Evolutionary conservation across 2,888 invertebrate species (phyloP).

Genomic region (Limnephilus marmoratus): DNA sequence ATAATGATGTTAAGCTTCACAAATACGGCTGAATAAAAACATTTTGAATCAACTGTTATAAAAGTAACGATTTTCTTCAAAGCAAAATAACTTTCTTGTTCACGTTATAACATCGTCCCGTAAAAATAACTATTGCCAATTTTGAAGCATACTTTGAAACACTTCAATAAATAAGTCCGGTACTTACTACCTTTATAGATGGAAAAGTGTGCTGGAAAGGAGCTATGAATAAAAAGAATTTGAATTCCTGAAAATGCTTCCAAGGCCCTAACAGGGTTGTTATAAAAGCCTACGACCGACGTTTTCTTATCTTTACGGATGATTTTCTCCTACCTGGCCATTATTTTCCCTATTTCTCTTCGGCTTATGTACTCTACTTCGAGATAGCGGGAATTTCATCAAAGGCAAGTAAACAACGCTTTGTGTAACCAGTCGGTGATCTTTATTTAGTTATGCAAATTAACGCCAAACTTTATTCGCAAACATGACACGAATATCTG

Average conservation of each 20-base stretch:
- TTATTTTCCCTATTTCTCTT: slow-evolving; percentile 27
- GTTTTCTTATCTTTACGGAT: slow-evolving; percentile 38
- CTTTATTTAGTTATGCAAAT: slow-evolving; percentile 56
- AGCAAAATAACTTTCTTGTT: neutral
- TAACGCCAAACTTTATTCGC: slow-evolving; percentile 41
- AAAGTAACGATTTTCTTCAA: neutral
- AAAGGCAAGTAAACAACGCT: slow-evolving; percentile 54
- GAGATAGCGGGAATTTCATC: slow-evolving; percentile 57
- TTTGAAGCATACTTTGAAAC: neutral
- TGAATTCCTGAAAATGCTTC: slow-evolving; percentile 28
- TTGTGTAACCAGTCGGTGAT: slow-evolving; percentile 40
- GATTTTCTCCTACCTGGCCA: slow-evolving; percentile 47
- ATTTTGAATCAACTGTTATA: neutral
- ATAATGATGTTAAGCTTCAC: too few relatives aligned
- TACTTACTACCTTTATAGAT: neutral
- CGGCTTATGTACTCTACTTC: slow-evolving; percentile 16
- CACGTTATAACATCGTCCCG: neutral
- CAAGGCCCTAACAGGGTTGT: slow-evolving; percentile 6
- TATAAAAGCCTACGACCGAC: slow-evolving; percentile 41
- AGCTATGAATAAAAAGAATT: neutral
- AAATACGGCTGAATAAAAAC: too few relatives aligned
- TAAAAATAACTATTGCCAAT: neutral
- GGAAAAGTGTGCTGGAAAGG: neutral
- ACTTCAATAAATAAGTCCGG: neutral
- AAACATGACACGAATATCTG: neutral